Conservation (phyloP, 2,888 invertebrate genomes). For the Anaspis maculata region DNA sequence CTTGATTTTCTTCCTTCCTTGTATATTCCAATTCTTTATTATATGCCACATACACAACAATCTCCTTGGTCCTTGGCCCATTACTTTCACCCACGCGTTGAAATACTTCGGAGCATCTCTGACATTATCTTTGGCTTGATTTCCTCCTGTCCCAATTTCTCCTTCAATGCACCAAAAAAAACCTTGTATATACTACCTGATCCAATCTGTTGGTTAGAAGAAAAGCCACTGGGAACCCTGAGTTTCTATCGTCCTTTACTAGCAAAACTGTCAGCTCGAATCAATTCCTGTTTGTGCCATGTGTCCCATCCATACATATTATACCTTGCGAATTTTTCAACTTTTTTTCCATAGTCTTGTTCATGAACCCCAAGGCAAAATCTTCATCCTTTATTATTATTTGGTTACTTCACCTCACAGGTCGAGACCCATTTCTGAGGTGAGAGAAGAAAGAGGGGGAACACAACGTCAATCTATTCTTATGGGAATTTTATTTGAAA, state of each 20-base stretch:
- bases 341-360: constrained; percentile 13
- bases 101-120: constrained; percentile 17
- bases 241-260: constrained; percentile 15
- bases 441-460: too few relatives aligned
- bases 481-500: too few relatives aligned
- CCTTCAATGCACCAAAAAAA: constrained; percentile 15
- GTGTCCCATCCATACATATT: constrained; percentile 15
- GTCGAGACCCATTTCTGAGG: too few relatives aligned
- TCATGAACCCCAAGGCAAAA: constrained; percentile 17
- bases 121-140: constrained; percentile 16
- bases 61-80: constrained; percentile 13
- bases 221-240: constrained; percentile 14
- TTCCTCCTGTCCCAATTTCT: constrained; percentile 10
- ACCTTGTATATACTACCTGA: constrained; percentile 15
- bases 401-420: too few relatives aligned
- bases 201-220: constrained; percentile 16
- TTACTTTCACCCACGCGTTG: constrained; percentile 14
- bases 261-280: constrained; percentile 15
- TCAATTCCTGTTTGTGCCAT: constrained; percentile 12
- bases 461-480: too few relatives aligned
- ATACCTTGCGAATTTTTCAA: constrained; percentile 9
- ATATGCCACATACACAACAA: constrained; percentile 21
- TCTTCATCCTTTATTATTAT: constrained; percentile 13
- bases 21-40: constrained; percentile 19
- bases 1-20: constrained; percentile 15